Conservation (phyloP, 2,888 invertebrate species). For the Ichneumoninae sp. region DNA sequence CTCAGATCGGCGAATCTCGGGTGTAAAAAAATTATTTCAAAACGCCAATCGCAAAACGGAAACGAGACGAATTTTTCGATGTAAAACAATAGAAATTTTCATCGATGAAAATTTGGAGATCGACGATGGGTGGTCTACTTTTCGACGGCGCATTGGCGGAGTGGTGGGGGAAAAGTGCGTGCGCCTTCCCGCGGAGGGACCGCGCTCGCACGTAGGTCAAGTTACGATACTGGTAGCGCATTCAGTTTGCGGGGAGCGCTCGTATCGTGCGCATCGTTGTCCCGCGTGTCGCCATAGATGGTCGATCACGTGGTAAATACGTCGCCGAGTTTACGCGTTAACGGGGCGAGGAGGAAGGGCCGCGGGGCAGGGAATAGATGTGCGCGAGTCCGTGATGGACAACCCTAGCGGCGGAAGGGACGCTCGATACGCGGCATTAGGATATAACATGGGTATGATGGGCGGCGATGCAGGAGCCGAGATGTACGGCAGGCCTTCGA, state of each 20-base stretch:
- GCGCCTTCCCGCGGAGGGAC: conserved; percentile 74
- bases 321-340: conserved; percentile 85
- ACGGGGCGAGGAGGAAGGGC: conserved; percentile 83
- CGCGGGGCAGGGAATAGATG: conserved; percentile 79
- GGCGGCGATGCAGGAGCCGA: conserved; percentile 91
- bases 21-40: no score
- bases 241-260: conserved; percentile 82
- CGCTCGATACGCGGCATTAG: conserved; percentile 93
- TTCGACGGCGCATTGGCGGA: conserved; percentile 69
- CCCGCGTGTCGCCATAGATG: conserved; percentile 76
- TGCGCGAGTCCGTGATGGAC: conserved; percentile 88
- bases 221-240: conserved; percentile 82
- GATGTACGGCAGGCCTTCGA: conserved; percentile 87
- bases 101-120: conserved; percentile 32
- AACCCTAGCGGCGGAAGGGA: conserved; percentile 94
- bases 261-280: conserved; percentile 78
- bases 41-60: not conserved
- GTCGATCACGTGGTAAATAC: conserved; percentile 80
- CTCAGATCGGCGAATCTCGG: not conserved
- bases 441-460: conserved; percentile 94
- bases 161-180: conserved; percentile 75
- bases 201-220: conserved; percentile 83
- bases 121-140: conserved; percentile 72
- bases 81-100: not conserved
- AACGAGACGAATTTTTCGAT: conserved; percentile 45